phyloP scores from a whole-genome alignment of 1,140 invertebrate genomes.

The Potamilus streckersoni region DNA sequence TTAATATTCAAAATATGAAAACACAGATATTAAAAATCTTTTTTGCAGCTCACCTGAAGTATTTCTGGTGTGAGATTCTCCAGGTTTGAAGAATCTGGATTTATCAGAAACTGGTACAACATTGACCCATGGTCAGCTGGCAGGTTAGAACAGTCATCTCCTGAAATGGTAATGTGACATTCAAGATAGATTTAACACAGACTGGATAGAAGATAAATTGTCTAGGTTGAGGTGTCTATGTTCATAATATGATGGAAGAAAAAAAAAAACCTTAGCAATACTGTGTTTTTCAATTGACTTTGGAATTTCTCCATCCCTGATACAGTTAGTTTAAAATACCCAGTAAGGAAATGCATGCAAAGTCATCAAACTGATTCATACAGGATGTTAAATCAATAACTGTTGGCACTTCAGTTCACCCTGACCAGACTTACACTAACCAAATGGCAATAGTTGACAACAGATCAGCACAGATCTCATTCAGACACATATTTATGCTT shows the following conservation, averaged over 20 bases:
- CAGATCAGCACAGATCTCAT: no score
- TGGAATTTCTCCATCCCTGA: not conserved
- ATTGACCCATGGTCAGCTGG: conserved; percentile 76
- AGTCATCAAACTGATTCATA: no score
- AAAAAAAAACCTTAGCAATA: not conserved
- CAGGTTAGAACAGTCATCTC: conserved; percentile 71
- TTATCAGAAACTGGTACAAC: conserved; percentile 74
- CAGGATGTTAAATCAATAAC: no score
- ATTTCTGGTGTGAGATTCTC: conserved; percentile 74
- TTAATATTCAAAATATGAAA: no score
- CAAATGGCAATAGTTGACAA: no score
- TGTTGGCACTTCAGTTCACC: no score
- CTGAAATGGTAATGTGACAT: conserved; percentile 25
- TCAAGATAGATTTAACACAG: no score
- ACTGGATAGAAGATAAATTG: no score
- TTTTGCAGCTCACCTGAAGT: conserved; percentile 68
- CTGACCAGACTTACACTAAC: no score
- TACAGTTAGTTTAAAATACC: not conserved
- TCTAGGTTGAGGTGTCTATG: conserved; percentile 46
- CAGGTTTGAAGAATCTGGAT: conserved; percentile 75
- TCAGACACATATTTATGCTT: no score
- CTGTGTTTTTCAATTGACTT: not conserved
- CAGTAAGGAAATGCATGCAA: not conserved
- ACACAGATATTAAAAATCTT: no score
- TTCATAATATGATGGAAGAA: conserved; percentile 56